Conservation (phyloP, 35 echinoderm and acorn worm genomes). For the Anneissia japonica region DNA sequence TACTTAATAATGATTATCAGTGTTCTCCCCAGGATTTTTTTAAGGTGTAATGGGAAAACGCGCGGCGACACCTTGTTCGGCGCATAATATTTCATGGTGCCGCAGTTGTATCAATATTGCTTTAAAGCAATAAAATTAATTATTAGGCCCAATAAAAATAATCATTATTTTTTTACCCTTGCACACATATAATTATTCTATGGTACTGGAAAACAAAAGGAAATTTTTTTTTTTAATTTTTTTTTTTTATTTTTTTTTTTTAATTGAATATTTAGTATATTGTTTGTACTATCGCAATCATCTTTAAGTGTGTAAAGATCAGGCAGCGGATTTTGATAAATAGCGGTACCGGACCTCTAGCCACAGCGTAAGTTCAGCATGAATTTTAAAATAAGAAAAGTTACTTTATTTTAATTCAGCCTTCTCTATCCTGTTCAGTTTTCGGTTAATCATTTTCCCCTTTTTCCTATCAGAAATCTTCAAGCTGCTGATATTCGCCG, state of each 20-base stretch:
- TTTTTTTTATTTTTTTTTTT: not conserved
- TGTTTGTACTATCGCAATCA: not conserved
- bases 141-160: too few relatives aligned
- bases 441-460: not conserved
- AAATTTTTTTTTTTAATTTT: too few relatives aligned
- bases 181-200: too few relatives aligned
- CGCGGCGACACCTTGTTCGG: too few relatives aligned
- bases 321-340: not conserved
- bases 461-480: slow-evolving; percentile 22
- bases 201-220: too few relatives aligned
- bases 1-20: too few relatives aligned
- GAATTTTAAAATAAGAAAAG: not conserved
- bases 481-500: slow-evolving; percentile 91
- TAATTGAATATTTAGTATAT: not conserved
- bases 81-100: too few relatives aligned
- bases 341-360: not conserved
- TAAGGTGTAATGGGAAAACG: too few relatives aligned
- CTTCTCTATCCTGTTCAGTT: not conserved
- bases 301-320: not conserved
- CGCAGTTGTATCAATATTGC: too few relatives aligned
- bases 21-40: too few relatives aligned
- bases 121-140: too few relatives aligned
- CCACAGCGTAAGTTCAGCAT: not conserved
- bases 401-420: not conserved
- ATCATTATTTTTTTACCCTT: too few relatives aligned